Evolutionary conservation across 2,797 vertebrate species (phyloP), one percentile per base, ranked within the genome.

Genomic region (Streptopelia turtur): DNA sequence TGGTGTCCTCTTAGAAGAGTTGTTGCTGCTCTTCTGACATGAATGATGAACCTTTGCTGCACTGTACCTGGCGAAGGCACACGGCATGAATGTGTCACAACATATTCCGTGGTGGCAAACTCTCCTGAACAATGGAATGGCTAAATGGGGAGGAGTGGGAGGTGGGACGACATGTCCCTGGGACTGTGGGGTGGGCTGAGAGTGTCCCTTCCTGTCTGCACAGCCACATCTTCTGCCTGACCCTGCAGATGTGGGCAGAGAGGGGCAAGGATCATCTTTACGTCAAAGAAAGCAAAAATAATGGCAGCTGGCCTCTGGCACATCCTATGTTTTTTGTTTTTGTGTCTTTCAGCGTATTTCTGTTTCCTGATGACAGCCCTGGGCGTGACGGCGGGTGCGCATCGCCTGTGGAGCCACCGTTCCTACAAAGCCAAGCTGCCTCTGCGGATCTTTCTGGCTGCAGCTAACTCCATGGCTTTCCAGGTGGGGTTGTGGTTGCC

Each of bases 391-490:
- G 98, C 98, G 0, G 98, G 98, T 2, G 98, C 98, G 0, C 98
- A 98, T 91, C 98, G 98, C 64, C 91, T 98, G 27, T 98, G 98
- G 98, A 99, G 98, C 93, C 98, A 98, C 95, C 96, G 98, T 50
- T 98, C 98, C 87, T 98, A 98, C 95, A 98, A 98, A 97, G 98
- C 98, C 95, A 98, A 97, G 95, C 96, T 98, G 91, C 98, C 98
- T 79, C 94, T 98, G 90, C 95, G 98, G 92, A 97, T 98, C 93
- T 98, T 98, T 13, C 97, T 98, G 93, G 98, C 98, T 50, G 96
- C 87, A 15, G 98, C 98, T 89, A 98, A 98, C 96, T 98, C 98
- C 94, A 98, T 98, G 98, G 98, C 98, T 94, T 98, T 98, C 95
- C 98, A 98, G 98, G 98, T 98, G 71, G 80, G 96, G 10, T 71